Evolutionary conservation across 2,888 invertebrate species (phyloP), one percentile per base, ranked within the genome.

Genomic region (Oxytorus armatus): DNA sequence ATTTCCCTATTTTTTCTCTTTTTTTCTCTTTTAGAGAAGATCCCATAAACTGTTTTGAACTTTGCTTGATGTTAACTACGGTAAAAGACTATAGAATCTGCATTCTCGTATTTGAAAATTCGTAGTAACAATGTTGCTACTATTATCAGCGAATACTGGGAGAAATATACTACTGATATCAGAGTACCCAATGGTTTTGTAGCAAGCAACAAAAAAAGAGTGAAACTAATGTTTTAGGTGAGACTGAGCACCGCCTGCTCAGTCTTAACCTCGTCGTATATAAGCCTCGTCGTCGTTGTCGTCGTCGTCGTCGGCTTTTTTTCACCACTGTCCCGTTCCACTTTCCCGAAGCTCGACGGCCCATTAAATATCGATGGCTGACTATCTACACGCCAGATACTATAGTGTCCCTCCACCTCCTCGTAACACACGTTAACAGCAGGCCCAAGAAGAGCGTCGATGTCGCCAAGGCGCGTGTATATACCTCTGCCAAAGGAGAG

Each of bases 291-390:
- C 21, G 36, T 65, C 47, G 29, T 44, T 18, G 44, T 33, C 49
- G 23, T 39, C 51, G 16, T 49, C 21, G n/a, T 66, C 66, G 10
- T 44, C 53, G 29, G 21, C 72, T 61, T 61, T 36, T 42, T 42
- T 63, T n/a, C 14, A 7, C 21, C 61, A 10, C 25, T 7, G 18
- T 5, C 21, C 23, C 66, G 36, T 68, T 78, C 73, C 70, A 72
- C 57, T 70, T 73, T 73, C 59, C 42, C 51, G 57, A 23, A 51
- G 59, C 73, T 73, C 66, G 73, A 16, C 61, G 59, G 66, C 23
- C 72, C 73, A 73, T 78, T 78, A 73, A 68, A 73, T 73, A 73
- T 78, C 70, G 77, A 77, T 77, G 77, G 72, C 59, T 65, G 70
- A 65, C 63, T 21, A 55, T 53, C 33, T 39, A 61, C 51, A 66